A percentile compares a stretch with the other conserved stretches of the same genome.
These are phyloP conservation scores for Elgaria multicarinata DNA, from an alignment of 2,113 vertebrate species.

Conservation along the genomic window DNA sequence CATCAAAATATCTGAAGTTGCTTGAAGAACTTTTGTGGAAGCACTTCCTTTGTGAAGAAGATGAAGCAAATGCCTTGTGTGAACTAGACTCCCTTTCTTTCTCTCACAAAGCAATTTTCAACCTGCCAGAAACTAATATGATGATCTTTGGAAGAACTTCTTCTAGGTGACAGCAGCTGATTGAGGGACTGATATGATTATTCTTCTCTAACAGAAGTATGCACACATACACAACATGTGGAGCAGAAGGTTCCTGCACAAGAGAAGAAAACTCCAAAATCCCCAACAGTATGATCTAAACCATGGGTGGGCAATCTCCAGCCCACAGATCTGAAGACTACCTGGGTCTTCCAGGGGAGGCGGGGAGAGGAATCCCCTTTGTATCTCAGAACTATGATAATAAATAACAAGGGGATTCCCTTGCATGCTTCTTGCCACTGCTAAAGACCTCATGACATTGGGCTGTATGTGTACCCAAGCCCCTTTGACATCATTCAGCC, in stretches of 20 bases:
- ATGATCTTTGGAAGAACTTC: not conserved
- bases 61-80: not conserved
- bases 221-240: not conserved
- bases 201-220: not conserved
- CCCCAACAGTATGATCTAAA: not conserved
- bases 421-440: too few species aligned
- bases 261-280: too few species aligned
- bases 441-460: too few species aligned
- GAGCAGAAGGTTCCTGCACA: not conserved
- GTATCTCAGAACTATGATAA: too few species aligned
- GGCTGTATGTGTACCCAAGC: too few species aligned
- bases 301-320: too few species aligned
- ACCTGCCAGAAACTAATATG: not conserved
- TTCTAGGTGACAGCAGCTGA: not conserved
- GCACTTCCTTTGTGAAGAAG: not conserved
- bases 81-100: not conserved
- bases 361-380: too few species aligned
- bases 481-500: too few species aligned
- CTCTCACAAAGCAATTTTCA: not conserved
- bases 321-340: too few species aligned
- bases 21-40: not conserved
- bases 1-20: not conserved
- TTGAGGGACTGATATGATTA: not conserved
- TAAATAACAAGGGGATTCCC: too few species aligned
- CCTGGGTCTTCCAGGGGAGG: too few species aligned